These are phyloP conservation scores for Peromyscus californicus DNA, from an alignment of 2,113 vertebrate species.

Conservation along the genomic window DNA sequence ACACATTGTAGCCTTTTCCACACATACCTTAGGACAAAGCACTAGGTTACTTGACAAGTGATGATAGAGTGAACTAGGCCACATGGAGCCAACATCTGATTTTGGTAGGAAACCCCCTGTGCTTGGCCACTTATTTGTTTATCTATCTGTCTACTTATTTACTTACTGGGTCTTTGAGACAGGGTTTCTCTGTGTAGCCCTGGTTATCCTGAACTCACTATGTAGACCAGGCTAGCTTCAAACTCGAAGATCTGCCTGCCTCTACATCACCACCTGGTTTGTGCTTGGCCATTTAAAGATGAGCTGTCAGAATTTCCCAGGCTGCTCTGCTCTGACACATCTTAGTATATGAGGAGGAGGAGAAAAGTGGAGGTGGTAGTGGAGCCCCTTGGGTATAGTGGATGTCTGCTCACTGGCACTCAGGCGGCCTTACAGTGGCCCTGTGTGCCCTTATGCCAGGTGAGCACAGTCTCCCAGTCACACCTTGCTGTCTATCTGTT, in stretches of 20 bases:
- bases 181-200: neutral
- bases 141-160: neutral
- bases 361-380: neutral
- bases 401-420: neutral
- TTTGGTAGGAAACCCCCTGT: neutral
- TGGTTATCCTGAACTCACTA: neutral
- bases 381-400: neutral
- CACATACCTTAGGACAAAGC: neutral
- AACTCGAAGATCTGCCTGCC: neutral
- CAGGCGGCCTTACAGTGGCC: neutral
- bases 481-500: conserved; percentile 51
- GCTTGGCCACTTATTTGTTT: neutral
- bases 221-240: neutral
- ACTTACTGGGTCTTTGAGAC: neutral
- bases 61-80: neutral
- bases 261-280: neutral
- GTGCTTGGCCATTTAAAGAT: neutral
- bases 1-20: too few species aligned
- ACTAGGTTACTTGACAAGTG: too few species aligned
- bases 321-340: neutral
- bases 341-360: neutral
- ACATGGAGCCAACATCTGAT: neutral
- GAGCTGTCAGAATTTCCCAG: neutral
- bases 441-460: fast-evolving
- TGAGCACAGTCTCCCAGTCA: neutral